Percentiles rank a stretch among this genome's conserved stretches.
Evolutionary conservation across 2,888 invertebrate species (phyloP).

Genomic region (Acleris holmiana): DNA sequence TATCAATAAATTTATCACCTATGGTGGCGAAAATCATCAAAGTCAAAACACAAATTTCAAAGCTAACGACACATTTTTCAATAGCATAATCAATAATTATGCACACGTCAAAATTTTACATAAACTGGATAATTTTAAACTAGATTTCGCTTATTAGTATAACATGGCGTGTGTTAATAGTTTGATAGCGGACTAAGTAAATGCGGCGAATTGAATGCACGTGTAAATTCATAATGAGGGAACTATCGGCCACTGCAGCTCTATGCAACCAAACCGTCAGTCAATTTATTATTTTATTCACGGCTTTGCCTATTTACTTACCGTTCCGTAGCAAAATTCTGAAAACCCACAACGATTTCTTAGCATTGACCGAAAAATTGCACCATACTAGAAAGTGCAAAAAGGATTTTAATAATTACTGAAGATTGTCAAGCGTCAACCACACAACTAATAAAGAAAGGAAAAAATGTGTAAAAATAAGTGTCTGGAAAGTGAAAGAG

Average conservation of each 20-base stretch:
- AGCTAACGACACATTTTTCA: too few species aligned
- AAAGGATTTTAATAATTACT: not conserved
- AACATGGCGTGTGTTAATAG: not conserved
- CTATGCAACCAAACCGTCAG: constrained; percentile 11
- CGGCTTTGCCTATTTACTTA: constrained; percentile 13
- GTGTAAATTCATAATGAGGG: not conserved
- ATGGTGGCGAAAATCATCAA: too few species aligned
- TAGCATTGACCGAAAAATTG: not conserved
- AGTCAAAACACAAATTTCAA: too few species aligned
- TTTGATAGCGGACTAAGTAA: not conserved
- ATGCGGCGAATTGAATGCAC: not conserved
- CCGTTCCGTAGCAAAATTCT: constrained; percentile 8
- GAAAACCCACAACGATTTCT: not conserved
- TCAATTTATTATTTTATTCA: constrained; percentile 20
- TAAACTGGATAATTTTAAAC: too few species aligned
- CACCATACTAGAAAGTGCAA: not conserved
- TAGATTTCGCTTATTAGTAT: not conserved
- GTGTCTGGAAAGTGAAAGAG: not conserved
- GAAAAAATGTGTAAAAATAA: not conserved
- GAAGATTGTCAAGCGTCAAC: not conserved
- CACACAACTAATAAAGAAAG: not conserved
- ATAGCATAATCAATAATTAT: too few species aligned
- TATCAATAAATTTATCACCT: too few species aligned
- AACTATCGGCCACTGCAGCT: constrained; percentile 16
- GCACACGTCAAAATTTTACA: too few species aligned